phyloP scores from a whole-genome alignment of 2,888 invertebrate species.

The Meiosimyza decipiens region DNA sequence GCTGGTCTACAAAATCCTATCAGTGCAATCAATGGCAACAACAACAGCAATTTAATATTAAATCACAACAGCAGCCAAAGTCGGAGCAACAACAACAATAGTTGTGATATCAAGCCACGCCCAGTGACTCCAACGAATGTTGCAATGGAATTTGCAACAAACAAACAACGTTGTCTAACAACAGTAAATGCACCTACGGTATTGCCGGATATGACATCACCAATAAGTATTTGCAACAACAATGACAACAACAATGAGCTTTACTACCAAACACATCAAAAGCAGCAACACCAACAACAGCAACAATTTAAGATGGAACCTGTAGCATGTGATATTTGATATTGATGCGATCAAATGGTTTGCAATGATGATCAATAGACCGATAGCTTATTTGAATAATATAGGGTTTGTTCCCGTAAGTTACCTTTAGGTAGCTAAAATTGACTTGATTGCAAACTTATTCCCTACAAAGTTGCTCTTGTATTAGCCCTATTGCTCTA shows the following conservation, averaged over 20 bases:
- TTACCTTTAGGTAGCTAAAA: no score
- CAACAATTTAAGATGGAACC: slow-evolving; percentile 55
- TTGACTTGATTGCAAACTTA: no score
- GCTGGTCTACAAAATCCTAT: slow-evolving; percentile 55
- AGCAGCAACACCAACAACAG: slow-evolving; percentile 37
- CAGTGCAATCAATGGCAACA: no score
- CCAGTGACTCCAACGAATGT: neutral
- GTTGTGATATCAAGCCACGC: slow-evolving; percentile 40
- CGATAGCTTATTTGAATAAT: no score
- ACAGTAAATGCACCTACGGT: neutral
- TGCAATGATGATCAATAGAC: no score
- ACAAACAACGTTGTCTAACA: slow-evolving; percentile 25
- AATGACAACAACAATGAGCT: slow-evolving; percentile 25
- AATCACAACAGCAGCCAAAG: slow-evolving; percentile 25
- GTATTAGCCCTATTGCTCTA: no score
- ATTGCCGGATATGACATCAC: slow-evolving; percentile 21
- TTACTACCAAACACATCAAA: slow-evolving; percentile 16
- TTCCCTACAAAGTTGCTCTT: no score
- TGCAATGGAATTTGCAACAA: slow-evolving; percentile 5
- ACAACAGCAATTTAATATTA: slow-evolving; percentile 32
- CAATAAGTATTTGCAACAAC: slow-evolving; percentile 20
- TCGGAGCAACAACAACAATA: slow-evolving; percentile 33
- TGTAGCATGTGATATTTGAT: slow-evolving; percentile 48
- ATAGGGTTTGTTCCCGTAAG: no score
- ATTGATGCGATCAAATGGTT: neutral